These are phyloP conservation scores for Accipiter virgatus DNA, from an alignment of 2,113 vertebrate genomes.

Conservation along the genomic window DNA sequence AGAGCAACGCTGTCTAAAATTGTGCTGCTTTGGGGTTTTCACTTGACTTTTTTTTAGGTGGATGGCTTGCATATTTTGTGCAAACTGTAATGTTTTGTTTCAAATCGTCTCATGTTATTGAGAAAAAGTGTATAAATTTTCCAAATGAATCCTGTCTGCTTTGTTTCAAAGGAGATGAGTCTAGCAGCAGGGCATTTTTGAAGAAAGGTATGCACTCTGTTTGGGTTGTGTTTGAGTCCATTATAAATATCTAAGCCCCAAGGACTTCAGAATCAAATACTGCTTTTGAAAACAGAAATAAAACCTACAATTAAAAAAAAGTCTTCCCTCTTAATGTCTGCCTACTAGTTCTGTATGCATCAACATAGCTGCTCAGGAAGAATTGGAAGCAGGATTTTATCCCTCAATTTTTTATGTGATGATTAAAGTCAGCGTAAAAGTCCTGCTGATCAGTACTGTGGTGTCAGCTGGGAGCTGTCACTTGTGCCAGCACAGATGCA, in stretches of 20 bases:
- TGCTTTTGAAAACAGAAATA: constrained; percentile 23
- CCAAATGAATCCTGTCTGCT: neutral
- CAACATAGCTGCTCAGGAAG: neutral
- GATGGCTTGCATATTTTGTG: neutral
- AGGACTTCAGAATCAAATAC: constrained; percentile 16
- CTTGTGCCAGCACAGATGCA: neutral
- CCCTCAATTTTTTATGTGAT: neutral
- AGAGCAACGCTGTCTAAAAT: neutral
- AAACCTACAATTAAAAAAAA: constrained; percentile 20
- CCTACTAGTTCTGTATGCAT: neutral
- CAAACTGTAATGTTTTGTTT: neutral
- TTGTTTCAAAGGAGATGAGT: neutral
- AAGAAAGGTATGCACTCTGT: neutral
- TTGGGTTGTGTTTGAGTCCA: neutral
- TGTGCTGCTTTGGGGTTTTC: neutral
- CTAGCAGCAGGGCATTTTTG: neutral
- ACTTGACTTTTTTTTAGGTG: neutral
- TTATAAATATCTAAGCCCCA: neutral
- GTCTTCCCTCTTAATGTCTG: neutral
- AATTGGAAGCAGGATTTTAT: neutral
- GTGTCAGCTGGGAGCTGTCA: neutral
- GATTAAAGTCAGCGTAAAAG: neutral
- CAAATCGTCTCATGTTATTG: neutral
- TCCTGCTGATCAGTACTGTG: neutral
- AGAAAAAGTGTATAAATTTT: neutral